Conservation (phyloP, 2,888 invertebrate species). For the Drosophila yooni region DNA sequence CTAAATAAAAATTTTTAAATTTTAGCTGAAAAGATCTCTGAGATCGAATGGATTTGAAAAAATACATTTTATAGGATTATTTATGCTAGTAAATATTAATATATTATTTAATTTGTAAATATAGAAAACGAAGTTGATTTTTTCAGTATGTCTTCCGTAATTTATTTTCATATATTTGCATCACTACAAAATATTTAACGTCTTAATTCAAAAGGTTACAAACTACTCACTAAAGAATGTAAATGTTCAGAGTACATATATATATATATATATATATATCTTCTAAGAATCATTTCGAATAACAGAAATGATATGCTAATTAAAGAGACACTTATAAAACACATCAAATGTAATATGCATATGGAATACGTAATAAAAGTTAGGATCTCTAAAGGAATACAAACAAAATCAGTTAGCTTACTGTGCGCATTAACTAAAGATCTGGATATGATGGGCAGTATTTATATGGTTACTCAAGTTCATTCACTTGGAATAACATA, state of each 20-base stretch:
- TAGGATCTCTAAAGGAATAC: not conserved
- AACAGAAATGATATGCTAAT: not conserved
- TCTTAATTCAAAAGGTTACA: slow-evolving; percentile 3
- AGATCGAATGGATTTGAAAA: not conserved
- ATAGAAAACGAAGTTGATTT: not conserved
- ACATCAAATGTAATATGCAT: not conserved
- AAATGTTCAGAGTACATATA: not conserved
- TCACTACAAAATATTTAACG: slow-evolving; percentile 12
- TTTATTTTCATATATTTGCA: slow-evolving; percentile 1
- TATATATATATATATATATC: not conserved
- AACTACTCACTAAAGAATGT: slow-evolving; percentile 19
- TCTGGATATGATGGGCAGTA: not conserved
- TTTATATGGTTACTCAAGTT: not conserved
- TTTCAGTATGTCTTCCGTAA: slow-evolving; percentile 14
- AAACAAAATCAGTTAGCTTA: not conserved
- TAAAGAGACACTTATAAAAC: not conserved
- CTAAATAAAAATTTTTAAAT: not conserved
- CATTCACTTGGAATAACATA: not conserved
- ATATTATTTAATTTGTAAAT: not conserved
- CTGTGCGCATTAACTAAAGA: not conserved
- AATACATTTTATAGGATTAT: not conserved
- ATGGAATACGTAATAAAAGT: not conserved
- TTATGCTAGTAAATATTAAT: not conserved
- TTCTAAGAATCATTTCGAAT: slow-evolving; percentile 2
- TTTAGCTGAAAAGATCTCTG: not conserved